Conservation (phyloP, 2,888 invertebrate species). For the Oasisia sp. region DNA sequence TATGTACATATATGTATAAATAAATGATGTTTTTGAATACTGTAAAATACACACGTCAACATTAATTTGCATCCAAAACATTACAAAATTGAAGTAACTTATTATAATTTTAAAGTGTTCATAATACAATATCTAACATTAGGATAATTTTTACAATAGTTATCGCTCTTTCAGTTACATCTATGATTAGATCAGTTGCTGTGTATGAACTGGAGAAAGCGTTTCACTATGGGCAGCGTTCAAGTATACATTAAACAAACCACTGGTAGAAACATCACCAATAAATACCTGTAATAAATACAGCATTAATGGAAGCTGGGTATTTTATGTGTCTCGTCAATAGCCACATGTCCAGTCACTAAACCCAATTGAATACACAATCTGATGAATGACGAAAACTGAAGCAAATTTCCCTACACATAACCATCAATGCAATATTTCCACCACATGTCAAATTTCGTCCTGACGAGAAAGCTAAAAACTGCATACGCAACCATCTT, state of each 20-base stretch:
- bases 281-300: not conserved
- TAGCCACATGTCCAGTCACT: not conserved
- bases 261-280: not conserved
- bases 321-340: not conserved
- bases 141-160: not conserved
- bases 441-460: not conserved
- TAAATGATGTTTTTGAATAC: not conserved
- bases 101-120: not conserved
- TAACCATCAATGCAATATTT: conserved; percentile 7
- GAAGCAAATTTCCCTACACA: not conserved
- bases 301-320: not conserved
- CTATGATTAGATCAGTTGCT: not conserved
- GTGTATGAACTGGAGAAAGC: not conserved
- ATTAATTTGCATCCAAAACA: not conserved
- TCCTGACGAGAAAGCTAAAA: not conserved
- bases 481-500: not conserved
- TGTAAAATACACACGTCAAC: not conserved
- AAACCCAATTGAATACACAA: not conserved
- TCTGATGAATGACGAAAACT: not conserved
- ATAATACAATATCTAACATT: too few relatives aligned
- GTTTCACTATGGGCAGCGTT: not conserved
- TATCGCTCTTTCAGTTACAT: not conserved
- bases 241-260: not conserved
- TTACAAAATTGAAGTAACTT: not conserved
- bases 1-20: not conserved